phyloP scores from a whole-genome alignment of 2,113 vertebrate genomes.

The Ciconia stormi region DNA sequence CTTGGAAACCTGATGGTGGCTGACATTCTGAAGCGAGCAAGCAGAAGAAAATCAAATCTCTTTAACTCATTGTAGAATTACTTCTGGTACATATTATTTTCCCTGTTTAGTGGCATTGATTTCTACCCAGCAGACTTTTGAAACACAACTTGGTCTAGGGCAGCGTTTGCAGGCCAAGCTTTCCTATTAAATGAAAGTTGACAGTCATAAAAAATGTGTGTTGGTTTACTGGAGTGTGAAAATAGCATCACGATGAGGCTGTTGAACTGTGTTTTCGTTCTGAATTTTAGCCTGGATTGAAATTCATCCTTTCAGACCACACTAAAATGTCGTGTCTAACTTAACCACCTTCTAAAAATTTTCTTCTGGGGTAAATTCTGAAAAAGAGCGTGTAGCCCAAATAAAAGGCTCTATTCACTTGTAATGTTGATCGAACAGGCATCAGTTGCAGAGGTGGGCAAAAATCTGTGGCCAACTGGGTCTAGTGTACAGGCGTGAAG shows the following conservation, averaged over 20 bases:
- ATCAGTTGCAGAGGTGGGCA: neutral
- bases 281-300: neutral
- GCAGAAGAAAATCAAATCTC: neutral
- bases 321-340: neutral
- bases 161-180: neutral
- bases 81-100: neutral
- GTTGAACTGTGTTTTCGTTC: neutral
- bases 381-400: neutral
- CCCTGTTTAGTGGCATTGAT: neutral
- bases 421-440: neutral
- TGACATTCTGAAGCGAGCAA: neutral
- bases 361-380: neutral
- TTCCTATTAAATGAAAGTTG: neutral
- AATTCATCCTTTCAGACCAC: neutral
- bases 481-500: neutral
- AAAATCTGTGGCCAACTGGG: neutral
- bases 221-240: conserved; percentile 11
- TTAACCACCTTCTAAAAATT: neutral
- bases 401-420: neutral
- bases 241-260: neutral
- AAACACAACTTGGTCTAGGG: neutral
- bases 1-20: neutral
- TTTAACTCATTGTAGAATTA: neutral
- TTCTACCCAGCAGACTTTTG: neutral
- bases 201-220: neutral